phyloP scores from a whole-genome alignment of 2,888 invertebrate species.

The Biston betularia region DNA sequence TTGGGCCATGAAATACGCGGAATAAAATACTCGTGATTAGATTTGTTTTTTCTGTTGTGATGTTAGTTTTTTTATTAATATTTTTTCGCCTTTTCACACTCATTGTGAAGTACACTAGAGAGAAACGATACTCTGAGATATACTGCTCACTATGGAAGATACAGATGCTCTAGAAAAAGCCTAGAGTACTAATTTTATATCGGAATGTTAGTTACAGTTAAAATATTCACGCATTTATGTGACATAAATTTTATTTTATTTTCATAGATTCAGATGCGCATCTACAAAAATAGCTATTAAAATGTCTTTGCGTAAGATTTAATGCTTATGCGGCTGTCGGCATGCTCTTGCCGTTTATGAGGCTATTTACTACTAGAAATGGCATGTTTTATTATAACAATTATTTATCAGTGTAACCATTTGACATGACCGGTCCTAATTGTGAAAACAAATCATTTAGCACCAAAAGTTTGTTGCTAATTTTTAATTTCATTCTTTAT shows the following conservation, averaged over 20 bases:
- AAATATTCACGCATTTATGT: constrained; percentile 12
- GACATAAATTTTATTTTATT: constrained; percentile 4
- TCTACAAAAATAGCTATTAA: constrained; percentile 14
- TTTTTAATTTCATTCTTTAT: neutral
- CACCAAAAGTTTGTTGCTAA: neutral
- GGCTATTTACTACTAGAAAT: constrained; percentile 6
- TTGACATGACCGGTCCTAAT: neutral
- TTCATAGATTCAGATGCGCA: constrained; percentile 6
- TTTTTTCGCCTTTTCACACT: neutral
- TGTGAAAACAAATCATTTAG: neutral
- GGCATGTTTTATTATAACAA: constrained; percentile 6
- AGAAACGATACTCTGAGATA: neutral
- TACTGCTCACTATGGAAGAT: too few relatives aligned
- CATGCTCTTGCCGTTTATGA: neutral
- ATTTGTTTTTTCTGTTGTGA: neutral
- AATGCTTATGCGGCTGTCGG: constrained; percentile 25
- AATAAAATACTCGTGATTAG: neutral
- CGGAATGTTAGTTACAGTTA: neutral
- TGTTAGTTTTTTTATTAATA: neutral
- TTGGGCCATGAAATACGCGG: constrained; percentile 21
- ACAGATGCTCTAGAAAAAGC: neutral
- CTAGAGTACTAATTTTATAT: neutral
- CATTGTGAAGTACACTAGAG: neutral
- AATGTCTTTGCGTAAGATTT: constrained; percentile 24
- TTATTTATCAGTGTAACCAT: constrained; percentile 15